Evolutionary conservation across 2,888 invertebrate species (phyloP), one percentile per base, ranked within the genome.

Genomic region (Drosophila nigritarsus): DNA sequence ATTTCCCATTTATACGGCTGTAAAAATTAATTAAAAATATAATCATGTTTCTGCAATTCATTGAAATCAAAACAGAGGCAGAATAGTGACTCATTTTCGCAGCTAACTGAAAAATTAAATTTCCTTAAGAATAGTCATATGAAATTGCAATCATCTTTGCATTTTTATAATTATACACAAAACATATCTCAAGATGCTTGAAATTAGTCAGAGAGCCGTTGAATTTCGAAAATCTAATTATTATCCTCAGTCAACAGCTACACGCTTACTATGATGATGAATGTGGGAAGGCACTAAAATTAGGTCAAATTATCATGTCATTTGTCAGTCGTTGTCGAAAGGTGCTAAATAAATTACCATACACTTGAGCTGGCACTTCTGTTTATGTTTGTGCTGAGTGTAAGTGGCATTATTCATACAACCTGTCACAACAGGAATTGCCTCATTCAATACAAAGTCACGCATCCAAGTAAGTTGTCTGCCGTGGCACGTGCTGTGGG

Each of bases 381-480:
- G 63, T 40, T 73, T 58, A 60, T 66, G 60, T 51, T 55, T 51
- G 54, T 70, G 53, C 24, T 45, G 18, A 34, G 40, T 54, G 66
- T 59, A 20, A 61, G 45, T 53, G 56, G 56, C 75, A 73, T 64
- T 73, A 69, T 69, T 64, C 48, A 64, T 63, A 55, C 30, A 45
- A 34, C 29, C 67, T 56, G 38, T 59, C 61, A 49, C 34, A 29
- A 32, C 51, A 59, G 64, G 42, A 75, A 78, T 74, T 76, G 67
- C 79, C 75, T 68, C 68, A 53, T 48, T 60, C 38, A 60, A 74
- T 58, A 42, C 49, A 73, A 54, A 73, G 75, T 75, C 75, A 75
- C 79, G 75, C 74, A 78, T 56, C 50, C 63, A n/a, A 78, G 58
- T 78, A 60, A 73, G 79, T 63, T 60, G 74, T 70, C 63, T 59